Base-by-base conservation (phyloP, 2,888 invertebrate species). In the Sphaerophoria taeniata region DNA sequence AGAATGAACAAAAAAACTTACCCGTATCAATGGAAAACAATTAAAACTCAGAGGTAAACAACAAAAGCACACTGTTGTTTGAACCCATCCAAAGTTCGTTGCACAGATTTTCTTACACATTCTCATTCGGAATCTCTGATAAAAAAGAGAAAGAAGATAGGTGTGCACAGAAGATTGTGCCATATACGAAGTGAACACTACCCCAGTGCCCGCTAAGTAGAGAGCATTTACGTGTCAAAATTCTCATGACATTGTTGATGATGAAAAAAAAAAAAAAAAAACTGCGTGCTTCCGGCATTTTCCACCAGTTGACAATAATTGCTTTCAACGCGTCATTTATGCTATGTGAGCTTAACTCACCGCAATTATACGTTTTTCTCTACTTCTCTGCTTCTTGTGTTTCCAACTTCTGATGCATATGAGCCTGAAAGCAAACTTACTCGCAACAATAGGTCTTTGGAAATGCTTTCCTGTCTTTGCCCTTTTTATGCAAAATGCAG, bases 321-420 rank as follows among this genome's bases (percentile, higher is more conserved):
- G 72, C 73, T 82, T 77, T 60, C 67, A 77, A 45, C 47, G 63
- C 72, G 55, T 73, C 67, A 77, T 65, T 82, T 77, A 77, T 82
- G 49, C 39, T 61, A 72, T 72, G 72, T 58, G 77, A 67, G 51
- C n/a, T 65, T 67, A 55, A 47, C 61, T 67, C 73, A 69, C 72
- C 72, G 53, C 76, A 76, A 76, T 82, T 72, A 53, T 49, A 47
- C n/a, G 33, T 47, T 63, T 72, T 53, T 67, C 3, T n/a, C 14
- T 36, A 12, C 31, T 70, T 61, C 47, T 61, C 12, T 39, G 11
- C 31, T 49, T 3, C 2, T 7, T 6, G 45, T 47, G n/a, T n/a
- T n/a, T n/a, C n/a, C 6, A 12, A 39, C 16, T 24, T 16, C 39
- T 60, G 60, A 60, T 60, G 60, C 6, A 24, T 33, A 61, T 45